Base-by-base conservation (phyloP, 2,888 invertebrate genomes). In the Drosophila vallismaia region DNA sequence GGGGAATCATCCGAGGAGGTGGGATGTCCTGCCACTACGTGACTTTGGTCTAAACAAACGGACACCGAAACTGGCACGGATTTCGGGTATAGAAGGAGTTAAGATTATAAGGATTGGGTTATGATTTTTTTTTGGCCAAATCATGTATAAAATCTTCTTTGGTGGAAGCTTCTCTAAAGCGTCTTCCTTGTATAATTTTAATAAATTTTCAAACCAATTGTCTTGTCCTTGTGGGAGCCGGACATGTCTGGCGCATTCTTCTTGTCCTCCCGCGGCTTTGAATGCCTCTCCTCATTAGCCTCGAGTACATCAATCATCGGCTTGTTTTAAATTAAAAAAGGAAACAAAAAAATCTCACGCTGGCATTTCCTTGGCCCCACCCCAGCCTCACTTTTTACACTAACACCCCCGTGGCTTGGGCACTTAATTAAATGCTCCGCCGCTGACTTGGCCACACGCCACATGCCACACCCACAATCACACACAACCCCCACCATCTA, bases 311-410 rank as follows among this genome's bases (percentile, higher is more conserved):
- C 82, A 82, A 82, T 82, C 82, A 82, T 82, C 77, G 67, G 75
- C 86, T 86, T 82, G 88, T 82, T 82, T 82, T 87, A 87, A 82
- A 78, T 82, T 82, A 72, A 87, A 87, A 87, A 51, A n/a, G 4
- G 36, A n/a, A 14, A 19, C 7, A 8, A 40, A 14, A 9, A 85
- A 85, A 87, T 85, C 72, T 71, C 82, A 78, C 59, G 83, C 80
- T 83, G 29, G 10, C 31, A 12, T 26, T 9, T 14, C 29, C 29
- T 14, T 26, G 2, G 7, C 54, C 24, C 8, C 24, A 19, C 45
- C 12, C 5, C 45, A 45, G 40, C 54, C 71, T 58, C n/a, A 1
- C 5, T n/a, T n/a, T 36, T 36, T n/a, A n/a, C n/a, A n/a, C n/a
- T n/a, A 36, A 36, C 36, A 36, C 36, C 36, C 36, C 48, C 54